Evolutionary conservation across 2,113 vertebrate genomes (phyloP).

Genomic region (Eonycteris spelaea): DNA sequence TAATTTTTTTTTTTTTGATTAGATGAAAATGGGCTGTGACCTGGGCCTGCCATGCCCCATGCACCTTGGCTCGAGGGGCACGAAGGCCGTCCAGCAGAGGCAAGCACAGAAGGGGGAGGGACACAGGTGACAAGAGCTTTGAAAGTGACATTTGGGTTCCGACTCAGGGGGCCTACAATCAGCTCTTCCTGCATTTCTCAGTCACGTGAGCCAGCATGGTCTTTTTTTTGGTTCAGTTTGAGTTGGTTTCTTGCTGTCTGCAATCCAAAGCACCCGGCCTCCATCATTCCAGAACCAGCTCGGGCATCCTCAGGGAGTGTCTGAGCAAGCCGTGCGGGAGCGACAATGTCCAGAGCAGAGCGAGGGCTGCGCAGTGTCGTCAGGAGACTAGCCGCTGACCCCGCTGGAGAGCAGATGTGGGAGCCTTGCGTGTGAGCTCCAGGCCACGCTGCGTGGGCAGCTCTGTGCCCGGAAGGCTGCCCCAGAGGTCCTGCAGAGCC

Average conservation of each 20-base stretch:
- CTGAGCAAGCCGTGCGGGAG: neutral
- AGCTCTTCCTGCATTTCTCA: neutral
- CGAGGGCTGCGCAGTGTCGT: neutral
- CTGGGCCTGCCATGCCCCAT: neutral
- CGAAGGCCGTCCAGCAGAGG: neutral
- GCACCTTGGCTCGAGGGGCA: accelerated
- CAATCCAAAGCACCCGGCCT: accelerated
- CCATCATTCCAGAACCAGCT: neutral
- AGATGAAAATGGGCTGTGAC: neutral
- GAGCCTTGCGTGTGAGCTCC: neutral
- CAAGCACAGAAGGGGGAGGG: neutral
- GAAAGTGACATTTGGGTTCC: neutral
- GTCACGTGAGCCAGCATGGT: accelerated
- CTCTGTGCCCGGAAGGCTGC: no score
- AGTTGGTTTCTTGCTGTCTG: neutral
- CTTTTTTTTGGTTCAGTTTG: neutral
- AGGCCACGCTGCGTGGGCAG: neutral
- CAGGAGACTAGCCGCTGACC: neutral
- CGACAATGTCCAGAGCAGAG: accelerated
- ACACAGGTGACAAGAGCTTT: neutral
- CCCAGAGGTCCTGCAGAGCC: neutral
- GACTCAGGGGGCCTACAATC: neutral
- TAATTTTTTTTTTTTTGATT: neutral
- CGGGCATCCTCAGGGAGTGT: neutral
- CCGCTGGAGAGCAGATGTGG: neutral